phyloP scores from a whole-genome alignment of 2,888 invertebrate species.

The Mesorhabditis belari region DNA sequence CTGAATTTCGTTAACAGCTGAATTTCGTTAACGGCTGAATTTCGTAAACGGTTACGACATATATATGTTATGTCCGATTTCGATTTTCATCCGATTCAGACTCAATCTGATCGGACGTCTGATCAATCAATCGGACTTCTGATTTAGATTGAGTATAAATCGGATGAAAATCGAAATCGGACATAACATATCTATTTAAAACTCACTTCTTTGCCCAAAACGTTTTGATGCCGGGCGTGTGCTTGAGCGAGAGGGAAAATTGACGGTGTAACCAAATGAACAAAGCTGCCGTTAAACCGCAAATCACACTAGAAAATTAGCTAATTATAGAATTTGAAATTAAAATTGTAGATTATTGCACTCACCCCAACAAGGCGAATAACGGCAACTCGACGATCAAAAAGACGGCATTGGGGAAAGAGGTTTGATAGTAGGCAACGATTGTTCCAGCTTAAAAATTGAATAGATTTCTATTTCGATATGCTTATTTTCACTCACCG shows the following conservation, averaged over 20 bases:
- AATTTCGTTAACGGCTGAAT: too few relatives aligned
- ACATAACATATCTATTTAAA: too few relatives aligned
- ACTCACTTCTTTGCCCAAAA: not conserved
- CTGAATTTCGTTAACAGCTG: too few relatives aligned
- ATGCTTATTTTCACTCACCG: not conserved
- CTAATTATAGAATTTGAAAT: not conserved
- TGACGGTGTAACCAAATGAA: slow-evolving; percentile 6
- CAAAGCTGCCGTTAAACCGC: slow-evolving; percentile 6
- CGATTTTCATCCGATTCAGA: too few relatives aligned
- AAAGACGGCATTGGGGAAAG: slow-evolving; percentile 7
- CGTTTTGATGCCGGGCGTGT: not conserved
- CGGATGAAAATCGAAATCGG: too few relatives aligned
- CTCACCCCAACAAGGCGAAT: slow-evolving; percentile 5
- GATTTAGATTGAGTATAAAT: too few relatives aligned
- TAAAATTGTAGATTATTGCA: not conserved
- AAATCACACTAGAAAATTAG: slow-evolving; percentile 3
- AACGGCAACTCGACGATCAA: slow-evolving; percentile 6
- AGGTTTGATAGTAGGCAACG: slow-evolving; percentile 11
- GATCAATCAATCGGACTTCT: too few relatives aligned
- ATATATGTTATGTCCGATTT: too few relatives aligned
- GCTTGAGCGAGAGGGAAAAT: slow-evolving; percentile 5
- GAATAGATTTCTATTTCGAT: not conserved
- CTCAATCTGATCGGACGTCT: too few relatives aligned
- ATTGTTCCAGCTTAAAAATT: slow-evolving; percentile 6
- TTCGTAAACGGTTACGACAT: too few relatives aligned